A percentile compares a stretch with the other conserved stretches of the same genome.
These are phyloP conservation scores for Scolopax mira DNA, from an alignment of 2,113 vertebrate genomes.

Conservation along the genomic window DNA sequence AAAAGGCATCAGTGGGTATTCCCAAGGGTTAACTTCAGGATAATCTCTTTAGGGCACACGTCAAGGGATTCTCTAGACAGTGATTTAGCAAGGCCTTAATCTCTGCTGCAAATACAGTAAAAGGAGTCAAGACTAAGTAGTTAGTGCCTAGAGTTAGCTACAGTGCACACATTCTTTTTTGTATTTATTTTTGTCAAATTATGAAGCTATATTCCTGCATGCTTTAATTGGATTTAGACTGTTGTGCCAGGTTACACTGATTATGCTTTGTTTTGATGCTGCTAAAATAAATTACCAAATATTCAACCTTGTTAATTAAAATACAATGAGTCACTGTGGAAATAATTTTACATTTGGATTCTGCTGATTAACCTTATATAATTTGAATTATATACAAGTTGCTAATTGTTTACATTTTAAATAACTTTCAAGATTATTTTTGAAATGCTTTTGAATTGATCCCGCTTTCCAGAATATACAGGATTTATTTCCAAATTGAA, in stretches of 20 bases:
- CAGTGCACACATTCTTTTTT: background rate
- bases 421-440: background rate
- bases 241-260: background rate
- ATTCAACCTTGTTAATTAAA: background rate
- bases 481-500: background rate
- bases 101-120: background rate
- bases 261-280: background rate
- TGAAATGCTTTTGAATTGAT: background rate
- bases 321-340: background rate
- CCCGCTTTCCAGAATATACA: background rate
- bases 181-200: background rate
- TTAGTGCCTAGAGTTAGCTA: background rate
- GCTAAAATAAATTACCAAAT: background rate
- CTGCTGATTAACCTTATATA: background rate
- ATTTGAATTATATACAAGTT: background rate
- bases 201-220: background rate
- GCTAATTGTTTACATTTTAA: background rate
- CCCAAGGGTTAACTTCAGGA: background rate
- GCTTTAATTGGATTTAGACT: background rate
- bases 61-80: background rate
- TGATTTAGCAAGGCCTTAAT: background rate
- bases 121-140: background rate
- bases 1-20: background rate
- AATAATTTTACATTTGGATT: background rate
- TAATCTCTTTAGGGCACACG: background rate